phyloP scores from a whole-genome alignment of 1,140 invertebrate species.

The Dreissena polymorpha region DNA sequence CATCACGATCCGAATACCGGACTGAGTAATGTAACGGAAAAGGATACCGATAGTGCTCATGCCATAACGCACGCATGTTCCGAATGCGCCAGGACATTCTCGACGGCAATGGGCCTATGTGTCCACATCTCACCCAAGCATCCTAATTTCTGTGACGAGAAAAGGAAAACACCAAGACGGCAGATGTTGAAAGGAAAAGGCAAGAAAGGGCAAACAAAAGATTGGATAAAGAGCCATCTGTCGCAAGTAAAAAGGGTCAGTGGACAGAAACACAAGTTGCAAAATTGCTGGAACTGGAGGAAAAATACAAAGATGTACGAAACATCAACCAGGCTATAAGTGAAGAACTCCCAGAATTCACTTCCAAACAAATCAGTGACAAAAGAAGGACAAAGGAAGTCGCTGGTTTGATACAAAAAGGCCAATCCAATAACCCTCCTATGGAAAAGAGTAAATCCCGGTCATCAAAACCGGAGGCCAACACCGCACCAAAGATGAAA shows the following conservation, averaged over 20 bases:
- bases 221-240: neutral
- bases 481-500: too few relatives aligned
- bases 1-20: too few relatives aligned
- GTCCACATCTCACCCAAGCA: neutral
- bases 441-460: too few relatives aligned
- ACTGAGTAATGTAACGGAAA: too few relatives aligned
- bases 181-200: conserved; percentile 1
- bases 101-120: neutral
- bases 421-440: too few relatives aligned
- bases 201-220: neutral
- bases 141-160: conserved; percentile 4
- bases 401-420: too few relatives aligned
- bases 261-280: neutral
- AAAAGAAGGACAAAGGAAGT: neutral
- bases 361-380: neutral
- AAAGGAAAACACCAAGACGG: conserved; percentile 1
- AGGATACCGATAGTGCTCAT: neutral
- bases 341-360: neutral
- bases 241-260: neutral
- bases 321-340: neutral
- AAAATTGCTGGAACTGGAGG: neutral
- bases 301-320: neutral
- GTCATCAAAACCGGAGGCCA: too few relatives aligned
- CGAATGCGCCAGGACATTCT: neutral
- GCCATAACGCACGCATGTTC: neutral